Base-by-base conservation (phyloP, 2,113 vertebrate species). In the Atlantisia rogersi region DNA sequence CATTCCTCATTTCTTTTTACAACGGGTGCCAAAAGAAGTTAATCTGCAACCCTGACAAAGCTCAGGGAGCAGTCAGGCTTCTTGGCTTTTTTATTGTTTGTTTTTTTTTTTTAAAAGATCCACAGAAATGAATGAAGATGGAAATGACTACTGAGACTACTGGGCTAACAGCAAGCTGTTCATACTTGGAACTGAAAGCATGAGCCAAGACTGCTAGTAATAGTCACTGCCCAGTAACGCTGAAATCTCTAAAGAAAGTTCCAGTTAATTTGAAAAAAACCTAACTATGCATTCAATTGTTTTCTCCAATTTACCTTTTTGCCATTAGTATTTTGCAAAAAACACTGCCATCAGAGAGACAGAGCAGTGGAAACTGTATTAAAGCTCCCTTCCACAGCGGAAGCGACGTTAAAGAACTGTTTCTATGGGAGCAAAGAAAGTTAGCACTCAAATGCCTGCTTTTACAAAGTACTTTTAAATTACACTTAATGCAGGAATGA, bases 331-430 rank as follows among this genome's bases (percentile, higher is more conserved):
- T 82, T 90, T 92, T 10, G 11, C 52, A 39, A 81, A 81, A 94
- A 93, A 46, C 25, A 88, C 56, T 90, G 67, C 86, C 59, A 59
- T 24, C 53, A 80, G 65, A 95, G 60, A 96, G 88, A 90, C 1
- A 35, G 87, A 95, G 76, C 85, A 81, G 31, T 78, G 88, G 93
- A 75, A 92, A 90, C 42, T 39, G 8, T 74, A 65, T 84, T 87
- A 86, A 90, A 95, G 86, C 81, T 95, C 92, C 96, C 95, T 60
- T 50, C 68, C 58, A 69, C 1, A 75, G 46, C 59, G 92, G 94
- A 97, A 98, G 97, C 96, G 86, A 91, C 97, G 96, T 20, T 55
- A 40, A 52, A 42, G 90, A 88, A n/a, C 95, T 90, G 86, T 92
- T 95, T 85, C 63, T 86, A n/a, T n/a, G 14, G 46, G 55, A 90